phyloP scores from a whole-genome alignment of 2,113 vertebrate genomes.

The Pitta sordida region DNA sequence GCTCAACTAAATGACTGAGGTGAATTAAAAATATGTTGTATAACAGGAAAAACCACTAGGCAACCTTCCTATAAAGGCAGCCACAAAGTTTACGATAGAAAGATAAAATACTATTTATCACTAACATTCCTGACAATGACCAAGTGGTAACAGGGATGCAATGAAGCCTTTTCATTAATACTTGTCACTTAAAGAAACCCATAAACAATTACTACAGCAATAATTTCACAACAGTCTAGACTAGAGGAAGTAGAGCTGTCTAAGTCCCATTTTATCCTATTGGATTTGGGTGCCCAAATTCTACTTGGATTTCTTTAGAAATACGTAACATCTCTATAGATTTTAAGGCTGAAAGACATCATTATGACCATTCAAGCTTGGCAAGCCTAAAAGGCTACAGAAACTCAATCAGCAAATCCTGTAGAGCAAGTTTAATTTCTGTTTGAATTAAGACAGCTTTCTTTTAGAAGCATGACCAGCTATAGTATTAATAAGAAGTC shows the following conservation, averaged over 20 bases:
- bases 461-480: background rate
- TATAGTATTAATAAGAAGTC: background rate
- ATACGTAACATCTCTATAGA: background rate
- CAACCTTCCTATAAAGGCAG: background rate
- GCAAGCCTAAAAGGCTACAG: background rate
- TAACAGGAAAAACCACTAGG: background rate
- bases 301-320: background rate
- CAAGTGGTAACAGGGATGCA: background rate
- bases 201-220: background rate
- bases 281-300: background rate
- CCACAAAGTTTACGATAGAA: background rate
- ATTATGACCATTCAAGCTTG: background rate
- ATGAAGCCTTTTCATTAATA: background rate
- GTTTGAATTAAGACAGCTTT: background rate
- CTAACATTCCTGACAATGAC: background rate
- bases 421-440: background rate
- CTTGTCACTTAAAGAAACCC: background rate
- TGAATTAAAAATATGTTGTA: background rate
- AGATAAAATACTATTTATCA: background rate
- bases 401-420: background rate
- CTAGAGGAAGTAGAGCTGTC: background rate
- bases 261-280: background rate
- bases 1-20: background rate
- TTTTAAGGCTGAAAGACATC: background rate
- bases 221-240: background rate